phyloP scores from a whole-genome alignment of 2,113 vertebrate species.

The Labeo catla region DNA sequence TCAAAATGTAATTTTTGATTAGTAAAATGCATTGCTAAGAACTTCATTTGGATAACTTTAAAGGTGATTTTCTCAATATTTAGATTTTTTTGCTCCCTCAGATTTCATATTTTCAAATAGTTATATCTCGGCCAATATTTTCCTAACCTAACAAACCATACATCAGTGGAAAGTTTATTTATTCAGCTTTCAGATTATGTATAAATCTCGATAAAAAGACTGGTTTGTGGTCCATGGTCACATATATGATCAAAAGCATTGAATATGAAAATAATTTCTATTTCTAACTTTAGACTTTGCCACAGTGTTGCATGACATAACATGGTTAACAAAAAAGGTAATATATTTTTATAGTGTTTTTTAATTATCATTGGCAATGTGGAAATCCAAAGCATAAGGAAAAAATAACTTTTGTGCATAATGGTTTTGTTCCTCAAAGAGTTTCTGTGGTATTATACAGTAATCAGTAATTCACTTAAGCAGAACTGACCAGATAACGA shows the following conservation, averaged over 20 bases:
- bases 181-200: too few relatives aligned
- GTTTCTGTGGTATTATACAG: slow-evolving; percentile 71
- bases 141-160: too few relatives aligned
- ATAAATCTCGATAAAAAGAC: too few relatives aligned
- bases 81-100: too few relatives aligned
- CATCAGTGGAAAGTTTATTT: too few relatives aligned
- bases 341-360: slow-evolving; percentile 5
- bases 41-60: too few relatives aligned
- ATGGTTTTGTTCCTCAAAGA: slow-evolving; percentile 67
- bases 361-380: slow-evolving; percentile 4
- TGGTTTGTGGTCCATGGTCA: too few relatives aligned
- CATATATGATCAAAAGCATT: not conserved
- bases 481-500: slow-evolving; percentile 78
- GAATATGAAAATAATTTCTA: not conserved
- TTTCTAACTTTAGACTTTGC: slow-evolving; percentile 53
- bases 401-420: slow-evolving; percentile 67
- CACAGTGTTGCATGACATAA: slow-evolving; percentile 57
- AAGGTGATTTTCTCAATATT: too few relatives aligned
- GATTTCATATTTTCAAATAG: too few relatives aligned
- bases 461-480: slow-evolving; percentile 83
- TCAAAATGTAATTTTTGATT: too few relatives aligned
- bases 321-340: slow-evolving; percentile 49
- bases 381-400: slow-evolving; percentile 35
- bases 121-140: too few relatives aligned
- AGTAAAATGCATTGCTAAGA: too few relatives aligned